Evolutionary conservation across 2,113 vertebrate species (phyloP).

Genomic region (Cynocephalus volans): DNA sequence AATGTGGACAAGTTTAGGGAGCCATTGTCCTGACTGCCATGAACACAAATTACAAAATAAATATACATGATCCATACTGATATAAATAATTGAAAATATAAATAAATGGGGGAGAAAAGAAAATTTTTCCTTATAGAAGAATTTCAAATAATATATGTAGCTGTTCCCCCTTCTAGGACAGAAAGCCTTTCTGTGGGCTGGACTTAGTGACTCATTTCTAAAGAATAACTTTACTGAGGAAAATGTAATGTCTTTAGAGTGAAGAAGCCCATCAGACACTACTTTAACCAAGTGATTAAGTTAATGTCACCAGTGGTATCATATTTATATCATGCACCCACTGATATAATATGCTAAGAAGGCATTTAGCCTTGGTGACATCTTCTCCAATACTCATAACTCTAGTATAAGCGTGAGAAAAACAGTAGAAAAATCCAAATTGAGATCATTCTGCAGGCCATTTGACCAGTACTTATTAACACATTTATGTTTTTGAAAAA

Average conservation of each 20-base stretch:
- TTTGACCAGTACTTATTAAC: not conserved
- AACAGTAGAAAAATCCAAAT: not conserved
- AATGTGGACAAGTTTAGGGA: not conserved
- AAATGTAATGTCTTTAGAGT: not conserved
- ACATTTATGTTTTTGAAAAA: not conserved
- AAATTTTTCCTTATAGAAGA: not conserved
- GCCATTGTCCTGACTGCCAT: not conserved
- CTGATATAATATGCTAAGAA: not conserved
- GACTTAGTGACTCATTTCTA: not conserved
- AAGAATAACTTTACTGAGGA: not conserved
- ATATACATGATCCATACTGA: not conserved
- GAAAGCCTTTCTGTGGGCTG: not conserved
- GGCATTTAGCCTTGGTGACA: not conserved
- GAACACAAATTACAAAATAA: not conserved
- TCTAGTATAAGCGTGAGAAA: not conserved
- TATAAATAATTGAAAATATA: not conserved
- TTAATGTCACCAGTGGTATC: not conserved
- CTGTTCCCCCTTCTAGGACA: not conserved
- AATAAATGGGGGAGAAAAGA: not conserved
- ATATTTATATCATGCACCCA: not conserved
- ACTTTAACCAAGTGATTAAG: not conserved
- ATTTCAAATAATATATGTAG: not conserved
- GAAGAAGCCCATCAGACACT: not conserved
- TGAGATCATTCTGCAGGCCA: not conserved
- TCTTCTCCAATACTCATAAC: not conserved